Percentiles rank a stretch among this genome's conserved stretches.
These are phyloP conservation scores for Drusus annulatus DNA, from an alignment of 1,140 invertebrate genomes.

Conservation along the genomic window DNA sequence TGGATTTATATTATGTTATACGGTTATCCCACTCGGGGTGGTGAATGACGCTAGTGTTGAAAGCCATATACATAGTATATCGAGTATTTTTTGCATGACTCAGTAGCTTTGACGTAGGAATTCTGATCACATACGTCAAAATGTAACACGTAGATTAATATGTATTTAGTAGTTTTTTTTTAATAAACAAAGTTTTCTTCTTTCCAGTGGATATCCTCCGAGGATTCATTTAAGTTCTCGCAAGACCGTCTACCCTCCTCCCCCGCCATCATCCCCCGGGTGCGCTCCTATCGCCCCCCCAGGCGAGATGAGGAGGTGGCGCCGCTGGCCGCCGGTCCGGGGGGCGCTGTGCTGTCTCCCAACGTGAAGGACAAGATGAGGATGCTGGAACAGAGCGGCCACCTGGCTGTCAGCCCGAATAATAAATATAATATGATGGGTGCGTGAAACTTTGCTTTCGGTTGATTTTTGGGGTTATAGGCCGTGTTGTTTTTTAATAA, in stretches of 20 bases:
- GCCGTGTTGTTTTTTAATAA: too few relatives aligned
- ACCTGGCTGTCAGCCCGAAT: conserved; percentile 36
- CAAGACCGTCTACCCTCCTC: conserved; percentile 63
- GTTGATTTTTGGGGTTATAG: too few relatives aligned
- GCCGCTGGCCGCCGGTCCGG: conserved; percentile 58
- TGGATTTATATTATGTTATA: too few relatives aligned
- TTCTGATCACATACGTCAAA: too few relatives aligned
- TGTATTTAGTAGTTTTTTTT: too few relatives aligned
- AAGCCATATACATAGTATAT: too few relatives aligned
- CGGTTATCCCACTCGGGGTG: too few relatives aligned
- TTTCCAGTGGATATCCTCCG: conserved; percentile 68
- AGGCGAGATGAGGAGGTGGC: conserved; percentile 58
- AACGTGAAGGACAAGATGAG: conserved; percentile 36
- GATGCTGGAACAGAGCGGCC: conserved; percentile 50
- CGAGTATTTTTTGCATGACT: too few relatives aligned
- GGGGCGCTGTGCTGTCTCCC: conserved; percentile 40
- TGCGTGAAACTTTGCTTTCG: too few relatives aligned
- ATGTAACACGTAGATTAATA: too few relatives aligned
- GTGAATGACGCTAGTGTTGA: too few relatives aligned
- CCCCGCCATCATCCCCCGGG: conserved; percentile 67
- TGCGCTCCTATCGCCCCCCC: conserved; percentile 61
- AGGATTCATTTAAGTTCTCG: conserved; percentile 66
- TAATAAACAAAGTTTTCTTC: not conserved
- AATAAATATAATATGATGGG: not conserved
- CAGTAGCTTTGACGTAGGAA: too few relatives aligned